Evolutionary conservation across 1,140 invertebrate genomes (phyloP).

Genomic region (Drosophila setifemur): DNA sequence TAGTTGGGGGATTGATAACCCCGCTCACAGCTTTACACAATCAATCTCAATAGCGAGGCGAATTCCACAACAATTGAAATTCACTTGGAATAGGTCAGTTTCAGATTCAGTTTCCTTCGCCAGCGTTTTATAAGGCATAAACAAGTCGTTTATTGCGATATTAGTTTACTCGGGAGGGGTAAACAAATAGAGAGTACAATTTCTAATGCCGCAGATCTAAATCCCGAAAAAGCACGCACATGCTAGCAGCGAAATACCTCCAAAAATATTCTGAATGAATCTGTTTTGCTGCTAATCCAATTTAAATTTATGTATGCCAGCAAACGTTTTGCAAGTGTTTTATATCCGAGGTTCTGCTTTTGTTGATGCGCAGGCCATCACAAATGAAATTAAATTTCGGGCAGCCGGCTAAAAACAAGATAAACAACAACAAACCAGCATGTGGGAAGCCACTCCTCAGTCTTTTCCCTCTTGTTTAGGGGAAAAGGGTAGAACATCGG

Average conservation of each 20-base stretch:
- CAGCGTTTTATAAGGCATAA: conserved; percentile 6
- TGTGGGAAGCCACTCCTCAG: neutral
- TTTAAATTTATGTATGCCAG: conserved; percentile 21
- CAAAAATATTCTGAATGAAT: conserved; percentile 1
- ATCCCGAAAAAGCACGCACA: neutral
- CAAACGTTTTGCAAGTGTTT: conserved; percentile 21
- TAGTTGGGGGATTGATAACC: conserved; percentile 19
- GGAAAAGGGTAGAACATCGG: conserved; percentile 3
- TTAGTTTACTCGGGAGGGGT: neutral
- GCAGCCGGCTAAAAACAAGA: conserved; percentile 15
- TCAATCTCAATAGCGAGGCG: conserved; percentile 2
- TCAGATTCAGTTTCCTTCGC: conserved; percentile 36
- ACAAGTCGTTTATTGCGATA: conserved; percentile 7
- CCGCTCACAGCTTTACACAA: conserved; percentile 5
- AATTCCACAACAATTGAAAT: conserved; percentile 56
- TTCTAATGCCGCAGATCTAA: neutral
- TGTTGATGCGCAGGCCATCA: neutral
- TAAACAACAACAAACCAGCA: conserved; percentile 17
- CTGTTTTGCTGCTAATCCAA: conserved; percentile 36
- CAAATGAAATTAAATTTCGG: conserved; percentile 6
- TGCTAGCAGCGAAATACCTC: no score
- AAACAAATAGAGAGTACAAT: conserved; percentile 13
- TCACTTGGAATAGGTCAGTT: conserved; percentile 72
- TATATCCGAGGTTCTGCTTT: neutral
- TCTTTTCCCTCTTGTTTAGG: conserved; percentile 6